Percentiles rank a stretch among this genome's conserved stretches.
These are phyloP conservation scores for Trialeurodes vaporariorum DNA, from an alignment of 1,140 invertebrate genomes.

Conservation along the genomic window DNA sequence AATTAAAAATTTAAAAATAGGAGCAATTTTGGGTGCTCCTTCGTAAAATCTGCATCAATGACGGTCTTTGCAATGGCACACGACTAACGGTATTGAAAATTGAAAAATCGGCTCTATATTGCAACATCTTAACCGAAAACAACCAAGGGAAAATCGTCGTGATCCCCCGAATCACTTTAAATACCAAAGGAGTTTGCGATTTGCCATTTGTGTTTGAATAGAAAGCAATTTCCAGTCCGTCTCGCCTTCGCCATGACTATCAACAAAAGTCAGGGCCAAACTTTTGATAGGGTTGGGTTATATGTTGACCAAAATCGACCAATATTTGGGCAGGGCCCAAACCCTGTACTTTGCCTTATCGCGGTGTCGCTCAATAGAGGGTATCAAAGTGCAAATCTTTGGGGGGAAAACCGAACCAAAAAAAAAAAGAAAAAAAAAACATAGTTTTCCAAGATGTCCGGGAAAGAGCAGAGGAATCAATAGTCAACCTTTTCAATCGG, in stretches of 20 bases:
- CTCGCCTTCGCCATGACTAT: constrained; percentile 42
- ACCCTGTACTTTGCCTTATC: constrained; percentile 17
- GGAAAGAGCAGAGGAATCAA: no score
- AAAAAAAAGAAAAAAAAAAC: not conserved
- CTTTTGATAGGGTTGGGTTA: constrained; percentile 14
- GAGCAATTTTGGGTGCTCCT: not conserved
- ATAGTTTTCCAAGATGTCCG: not conserved
- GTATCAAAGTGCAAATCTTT: not conserved
- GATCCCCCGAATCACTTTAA: not conserved
- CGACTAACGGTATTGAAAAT: not conserved
- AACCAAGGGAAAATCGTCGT: not conserved
- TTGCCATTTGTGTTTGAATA: not conserved
- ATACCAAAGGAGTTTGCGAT: not conserved
- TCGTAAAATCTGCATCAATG: not conserved
- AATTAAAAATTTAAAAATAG: not conserved
- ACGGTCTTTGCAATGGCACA: constrained; percentile 3
- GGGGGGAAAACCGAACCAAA: not conserved
- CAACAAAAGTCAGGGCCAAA: constrained; percentile 35
- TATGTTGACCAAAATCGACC: constrained; percentile 8
- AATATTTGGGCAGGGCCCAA: constrained; percentile 14
- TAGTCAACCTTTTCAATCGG: no score
- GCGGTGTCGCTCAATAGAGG: not conserved
- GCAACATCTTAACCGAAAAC: not conserved
- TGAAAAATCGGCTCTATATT: not conserved
- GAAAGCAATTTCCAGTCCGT: constrained; percentile 30